These are phyloP conservation scores for Pilophorus perplexus DNA, from an alignment of 2,888 invertebrate genomes.

Conservation along the genomic window DNA sequence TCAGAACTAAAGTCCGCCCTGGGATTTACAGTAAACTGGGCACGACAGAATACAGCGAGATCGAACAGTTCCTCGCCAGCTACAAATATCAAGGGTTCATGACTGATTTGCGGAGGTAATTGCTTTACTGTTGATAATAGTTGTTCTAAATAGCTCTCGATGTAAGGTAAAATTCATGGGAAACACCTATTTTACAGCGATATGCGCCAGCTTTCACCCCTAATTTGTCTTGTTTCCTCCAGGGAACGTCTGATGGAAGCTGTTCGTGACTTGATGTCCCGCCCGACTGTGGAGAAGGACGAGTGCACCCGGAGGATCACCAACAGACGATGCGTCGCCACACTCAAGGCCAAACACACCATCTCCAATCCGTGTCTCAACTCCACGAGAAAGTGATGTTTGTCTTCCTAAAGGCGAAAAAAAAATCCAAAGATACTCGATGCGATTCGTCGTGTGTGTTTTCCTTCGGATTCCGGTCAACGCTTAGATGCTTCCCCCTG, in stretches of 20 bases:
- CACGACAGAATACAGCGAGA: slow-evolving; percentile 8
- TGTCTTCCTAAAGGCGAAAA: too few species aligned
- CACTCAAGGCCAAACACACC: background rate
- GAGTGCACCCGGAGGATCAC: slow-evolving; percentile 6
- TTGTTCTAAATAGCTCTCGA: background rate
- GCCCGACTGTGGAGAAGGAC: background rate
- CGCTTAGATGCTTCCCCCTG: too few species aligned
- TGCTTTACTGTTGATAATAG: too few species aligned
- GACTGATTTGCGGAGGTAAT: slow-evolving; percentile 26
- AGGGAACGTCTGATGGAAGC: slow-evolving; percentile 15
- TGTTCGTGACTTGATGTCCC: slow-evolving; percentile 5
- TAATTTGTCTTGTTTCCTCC: too few species aligned
- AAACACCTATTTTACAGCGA: background rate
- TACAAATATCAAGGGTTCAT: slow-evolving; percentile 32
- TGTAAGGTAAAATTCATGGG: background rate
- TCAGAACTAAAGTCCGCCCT: slow-evolving; percentile 32
- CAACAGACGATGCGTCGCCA: slow-evolving; percentile 7
- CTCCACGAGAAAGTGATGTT: slow-evolving; percentile 22
- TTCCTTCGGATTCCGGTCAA: too few species aligned
- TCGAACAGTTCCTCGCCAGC: slow-evolving; percentile 30
- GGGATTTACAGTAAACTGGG: slow-evolving; percentile 29
- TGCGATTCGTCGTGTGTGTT: too few species aligned
- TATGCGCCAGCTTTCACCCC: too few species aligned
- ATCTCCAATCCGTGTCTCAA: slow-evolving; percentile 35
- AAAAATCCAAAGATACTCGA: too few species aligned